A percentile compares a stretch with the other conserved stretches of the same genome.
phyloP scores from a whole-genome alignment of 1,140 invertebrate species.

The Potamilus streckersoni region DNA sequence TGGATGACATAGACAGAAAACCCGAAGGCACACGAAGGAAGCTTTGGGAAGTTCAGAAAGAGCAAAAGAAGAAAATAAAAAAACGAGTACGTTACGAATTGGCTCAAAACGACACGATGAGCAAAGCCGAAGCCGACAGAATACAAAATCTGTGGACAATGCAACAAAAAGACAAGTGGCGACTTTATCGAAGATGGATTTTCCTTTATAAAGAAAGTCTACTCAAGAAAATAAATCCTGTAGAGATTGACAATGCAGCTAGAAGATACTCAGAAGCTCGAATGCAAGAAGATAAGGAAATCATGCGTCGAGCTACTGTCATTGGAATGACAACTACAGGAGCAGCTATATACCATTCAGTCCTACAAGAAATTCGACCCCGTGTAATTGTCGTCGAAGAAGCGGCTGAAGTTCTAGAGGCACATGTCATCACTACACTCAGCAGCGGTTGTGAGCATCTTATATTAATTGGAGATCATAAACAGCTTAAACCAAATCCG shows the following conservation, averaged over 20 bases:
- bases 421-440: slow-evolving; percentile 68
- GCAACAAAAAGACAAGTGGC: slow-evolving; percentile 54
- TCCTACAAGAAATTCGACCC: slow-evolving; percentile 48
- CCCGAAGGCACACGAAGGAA: neutral
- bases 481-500: slow-evolving; percentile 70
- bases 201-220: slow-evolving; percentile 37
- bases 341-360: slow-evolving; percentile 52
- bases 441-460: slow-evolving; percentile 81
- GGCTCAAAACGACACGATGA: slow-evolving; percentile 31
- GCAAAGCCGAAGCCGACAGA: slow-evolving; percentile 30
- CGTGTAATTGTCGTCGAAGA: slow-evolving; percentile 64
- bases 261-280: slow-evolving; percentile 45
- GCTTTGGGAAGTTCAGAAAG: slow-evolving; percentile 16
- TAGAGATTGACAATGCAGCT: slow-evolving; percentile 34
- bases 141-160: slow-evolving; percentile 53
- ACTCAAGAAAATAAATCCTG: slow-evolving; percentile 29
- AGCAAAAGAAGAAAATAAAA: slow-evolving; percentile 28
- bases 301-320: slow-evolving; percentile 56
- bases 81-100: slow-evolving; percentile 20
- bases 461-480: slow-evolving; percentile 84
- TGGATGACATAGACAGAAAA: slow-evolving; percentile 20
- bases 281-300: slow-evolving; percentile 53
- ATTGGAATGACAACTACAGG: slow-evolving; percentile 66
- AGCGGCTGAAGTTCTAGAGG: slow-evolving; percentile 66
- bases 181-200: slow-evolving; percentile 63